Conservation (phyloP, 2,113 vertebrate species). For the Vicugna pacos region DNA sequence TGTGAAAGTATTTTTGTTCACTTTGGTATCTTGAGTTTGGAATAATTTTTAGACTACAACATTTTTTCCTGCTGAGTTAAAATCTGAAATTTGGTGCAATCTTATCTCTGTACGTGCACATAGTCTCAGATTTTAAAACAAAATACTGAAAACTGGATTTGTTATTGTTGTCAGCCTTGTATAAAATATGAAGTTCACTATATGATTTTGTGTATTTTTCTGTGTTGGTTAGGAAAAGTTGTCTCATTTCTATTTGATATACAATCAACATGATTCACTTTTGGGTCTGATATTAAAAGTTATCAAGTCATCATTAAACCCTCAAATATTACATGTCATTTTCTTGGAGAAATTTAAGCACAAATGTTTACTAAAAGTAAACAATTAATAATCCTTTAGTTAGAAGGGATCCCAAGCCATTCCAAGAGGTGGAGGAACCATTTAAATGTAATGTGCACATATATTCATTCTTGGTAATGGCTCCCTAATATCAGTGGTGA, state of each 20-base stretch:
- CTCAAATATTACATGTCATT: not conserved
- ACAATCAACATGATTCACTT: not conserved
- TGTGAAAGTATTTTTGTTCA: slow-evolving; percentile 74
- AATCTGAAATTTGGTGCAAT: slow-evolving; percentile 36
- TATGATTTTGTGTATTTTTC: not conserved
- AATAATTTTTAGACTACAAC: slow-evolving; percentile 22
- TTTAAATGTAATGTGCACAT: not conserved
- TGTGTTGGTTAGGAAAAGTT: not conserved
- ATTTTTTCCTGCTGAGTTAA: slow-evolving; percentile 50
- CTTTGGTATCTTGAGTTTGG: slow-evolving; percentile 55
- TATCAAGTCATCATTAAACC: not conserved
- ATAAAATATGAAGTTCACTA: not conserved
- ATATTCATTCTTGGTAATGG: slow-evolving; percentile 9
- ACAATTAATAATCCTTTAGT: slow-evolving; percentile 16
- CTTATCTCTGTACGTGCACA: not conserved
- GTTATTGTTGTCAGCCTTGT: not conserved
- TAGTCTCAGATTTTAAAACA: not conserved
- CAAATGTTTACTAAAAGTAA: not conserved
- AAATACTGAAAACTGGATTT: not conserved
- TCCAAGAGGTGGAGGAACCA: not conserved
- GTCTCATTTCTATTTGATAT: not conserved
- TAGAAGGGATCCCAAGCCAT: not conserved
- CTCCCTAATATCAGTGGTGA: slow-evolving; percentile 40
- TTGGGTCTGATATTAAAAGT: slow-evolving; percentile 14
- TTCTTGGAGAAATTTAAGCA: not conserved